These are phyloP conservation scores for Idaea straminata DNA, from an alignment of 2,888 invertebrate genomes.

Conservation along the genomic window DNA sequence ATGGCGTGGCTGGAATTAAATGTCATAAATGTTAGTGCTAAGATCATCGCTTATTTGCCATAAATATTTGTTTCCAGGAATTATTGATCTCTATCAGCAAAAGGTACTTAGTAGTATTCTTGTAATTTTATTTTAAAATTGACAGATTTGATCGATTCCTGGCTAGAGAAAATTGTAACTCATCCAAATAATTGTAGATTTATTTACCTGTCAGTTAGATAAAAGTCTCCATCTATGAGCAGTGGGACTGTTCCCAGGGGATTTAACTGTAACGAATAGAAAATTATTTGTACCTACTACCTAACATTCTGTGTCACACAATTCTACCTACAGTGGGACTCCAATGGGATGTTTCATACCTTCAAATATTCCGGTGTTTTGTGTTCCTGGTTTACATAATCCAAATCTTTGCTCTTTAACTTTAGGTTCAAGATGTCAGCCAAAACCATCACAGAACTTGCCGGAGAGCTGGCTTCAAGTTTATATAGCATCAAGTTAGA, in stretches of 20 bases:
- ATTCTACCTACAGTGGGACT: no score
- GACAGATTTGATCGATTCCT: no score
- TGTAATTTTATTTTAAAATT: no score
- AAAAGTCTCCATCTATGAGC: constrained; percentile 38
- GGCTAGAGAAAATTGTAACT: no score
- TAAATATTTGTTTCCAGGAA: no score
- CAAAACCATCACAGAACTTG: constrained; percentile 33
- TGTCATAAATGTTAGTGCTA: no score
- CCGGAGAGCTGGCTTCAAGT: constrained; percentile 34
- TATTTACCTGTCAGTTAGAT: constrained; percentile 38
- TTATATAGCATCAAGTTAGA: constrained; percentile 29
- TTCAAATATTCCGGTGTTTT: constrained; percentile 34
- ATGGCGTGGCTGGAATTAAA: constrained; percentile 45
- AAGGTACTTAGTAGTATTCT: no score
- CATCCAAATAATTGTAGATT: no score
- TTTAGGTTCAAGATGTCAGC: constrained; percentile 31
- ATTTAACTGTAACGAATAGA: constrained; percentile 24
- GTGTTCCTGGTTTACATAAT: constrained; percentile 32
- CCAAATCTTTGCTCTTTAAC: constrained; percentile 26
- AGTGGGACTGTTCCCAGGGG: constrained; percentile 40
- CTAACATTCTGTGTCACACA: no score
- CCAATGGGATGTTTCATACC: constrained; percentile 17
- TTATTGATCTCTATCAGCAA: no score
- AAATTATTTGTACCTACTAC: neutral
- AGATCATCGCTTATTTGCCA: no score